Conservation (phyloP, 2,888 invertebrate genomes). For the Emmelina monodactyla region DNA sequence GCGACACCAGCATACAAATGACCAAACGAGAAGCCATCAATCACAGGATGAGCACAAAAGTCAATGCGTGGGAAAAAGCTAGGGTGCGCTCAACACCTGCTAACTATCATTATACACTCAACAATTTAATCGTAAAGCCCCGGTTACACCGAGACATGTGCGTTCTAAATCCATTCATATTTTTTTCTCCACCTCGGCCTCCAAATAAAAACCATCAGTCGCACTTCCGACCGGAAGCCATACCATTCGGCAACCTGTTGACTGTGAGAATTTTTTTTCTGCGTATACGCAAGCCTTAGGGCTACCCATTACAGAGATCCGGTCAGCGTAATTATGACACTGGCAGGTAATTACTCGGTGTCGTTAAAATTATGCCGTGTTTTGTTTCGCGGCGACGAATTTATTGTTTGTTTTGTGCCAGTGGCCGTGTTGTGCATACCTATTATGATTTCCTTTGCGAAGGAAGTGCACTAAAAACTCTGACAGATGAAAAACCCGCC, state of each 20-base stretch:
- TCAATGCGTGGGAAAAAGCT: neutral
- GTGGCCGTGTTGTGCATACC: neutral
- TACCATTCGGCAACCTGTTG: slow-evolving; percentile 56
- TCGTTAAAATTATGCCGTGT: too few species aligned
- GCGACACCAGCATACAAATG: neutral
- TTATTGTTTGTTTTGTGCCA: neutral
- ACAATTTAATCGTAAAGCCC: slow-evolving; percentile 32
- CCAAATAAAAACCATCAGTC: slow-evolving; percentile 45
- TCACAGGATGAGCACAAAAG: neutral
- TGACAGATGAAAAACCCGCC: neutral
- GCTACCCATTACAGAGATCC: slow-evolving; percentile 16
- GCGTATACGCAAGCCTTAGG: slow-evolving; percentile 28
- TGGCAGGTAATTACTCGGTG: neutral
- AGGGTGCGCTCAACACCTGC: neutral
- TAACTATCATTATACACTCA: neutral
- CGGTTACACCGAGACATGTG: slow-evolving; percentile 41
- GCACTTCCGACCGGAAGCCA: slow-evolving; percentile 61
- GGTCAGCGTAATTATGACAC: neutral
- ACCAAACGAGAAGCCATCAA: neutral
- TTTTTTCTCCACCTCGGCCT: slow-evolving; percentile 24
- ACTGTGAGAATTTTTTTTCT: slow-evolving; percentile 56
- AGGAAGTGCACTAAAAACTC: neutral
- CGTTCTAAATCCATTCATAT: slow-evolving; percentile 40
- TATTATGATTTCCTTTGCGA: neutral
- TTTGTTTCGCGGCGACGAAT: neutral